Evolutionary conservation across 2,797 vertebrate species (phyloP), one percentile per base, ranked within the genome.

Genomic region (Pithecia hirsuta): DNA sequence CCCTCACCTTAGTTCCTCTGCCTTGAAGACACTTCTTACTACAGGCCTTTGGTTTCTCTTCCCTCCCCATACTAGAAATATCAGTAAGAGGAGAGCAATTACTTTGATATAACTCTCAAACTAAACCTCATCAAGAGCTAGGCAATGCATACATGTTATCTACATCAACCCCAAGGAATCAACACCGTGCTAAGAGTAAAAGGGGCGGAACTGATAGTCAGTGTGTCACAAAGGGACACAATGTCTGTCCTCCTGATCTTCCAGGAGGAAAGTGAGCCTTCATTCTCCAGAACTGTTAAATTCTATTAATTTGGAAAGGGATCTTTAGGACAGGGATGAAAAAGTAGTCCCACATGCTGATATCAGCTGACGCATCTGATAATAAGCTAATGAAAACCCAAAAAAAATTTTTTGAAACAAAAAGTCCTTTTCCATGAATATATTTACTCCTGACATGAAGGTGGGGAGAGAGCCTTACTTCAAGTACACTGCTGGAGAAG

Each of bases 301-400:
- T 59, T 48, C 76, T 70, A 3, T 79, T 76, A 57, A 67, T 93
- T 64, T 57, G 17, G 26, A 89, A 70, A 91, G 46, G 2, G 26
- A 28, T 33, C 82, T 64, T 19, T 89, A 81, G 1, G 0, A 70
- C 74, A 93, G 86, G 48, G 92, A 91, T 33, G 50, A 36, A 70
- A 72, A 64, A 41, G 2, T 0, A 83, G 61, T 87, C 7, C 26
- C 78, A 80, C 0, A 0, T 1, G 22, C 59, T 3, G 24, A 2
- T 79, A 26, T 26, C 4, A 95, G 26, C 13, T 0, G 0, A 4
- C n/a, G 22, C 1, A 17, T 20, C 44, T 70, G 82, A 50, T 59
- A 52, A 52, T 24, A 33, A 41, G 48, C 24, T 64, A 59, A 67
- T 3, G 17, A 36, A 82, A 57, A 6, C n/a, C 10, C 24, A 22